Evolutionary conservation across 2,888 invertebrate genomes (phyloP), one percentile per base, ranked within the genome.

Genomic region (Onthophagus sagittarius): DNA sequence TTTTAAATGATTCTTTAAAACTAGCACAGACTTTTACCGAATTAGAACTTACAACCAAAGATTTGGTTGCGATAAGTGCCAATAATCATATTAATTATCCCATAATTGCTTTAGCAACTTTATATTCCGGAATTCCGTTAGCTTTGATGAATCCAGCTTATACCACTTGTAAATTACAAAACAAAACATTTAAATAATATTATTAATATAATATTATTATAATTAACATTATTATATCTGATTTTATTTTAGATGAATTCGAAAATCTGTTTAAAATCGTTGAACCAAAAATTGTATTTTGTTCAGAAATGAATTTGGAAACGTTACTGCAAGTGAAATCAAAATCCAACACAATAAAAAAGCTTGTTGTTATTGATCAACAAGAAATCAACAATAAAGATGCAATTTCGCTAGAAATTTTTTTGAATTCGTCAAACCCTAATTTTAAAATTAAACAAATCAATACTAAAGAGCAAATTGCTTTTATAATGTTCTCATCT

Each of bases 401-500:
- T 33, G 33, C 53, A 31, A 15, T 70, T 33, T 63, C 70, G 2
- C 14, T 64, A 14, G 53, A 53, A 5, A 15, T 33, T 15, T 64
- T 65, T 31, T 15, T 90, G 32, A 15, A 62, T 13, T 7, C 5
- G 5, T 62, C 67, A 32, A 67, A 62, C 62, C 84, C 87, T 62
- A 84, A 84, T 69, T 84, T 90, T 70, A 82, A 84, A 72, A 85
- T 88, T 76, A 79, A 80, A 5, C 15, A 77, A 9, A 87, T 90
- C 0, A 86, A 90, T 78, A 86, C 87, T 5, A 62, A 71, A 0
- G 86, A 89, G 0, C 89, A 90, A 80, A 86, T 89, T 0, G 85
- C 89, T 0, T 87, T 90, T 0, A 88, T 94, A 75, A 89, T 93
- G 78, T 94, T 91, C 81, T 94, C 94, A 0, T 94, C 94, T 0